Conservation (phyloP, 1,140 invertebrate genomes). For the Scaptomyza graminum region DNA sequence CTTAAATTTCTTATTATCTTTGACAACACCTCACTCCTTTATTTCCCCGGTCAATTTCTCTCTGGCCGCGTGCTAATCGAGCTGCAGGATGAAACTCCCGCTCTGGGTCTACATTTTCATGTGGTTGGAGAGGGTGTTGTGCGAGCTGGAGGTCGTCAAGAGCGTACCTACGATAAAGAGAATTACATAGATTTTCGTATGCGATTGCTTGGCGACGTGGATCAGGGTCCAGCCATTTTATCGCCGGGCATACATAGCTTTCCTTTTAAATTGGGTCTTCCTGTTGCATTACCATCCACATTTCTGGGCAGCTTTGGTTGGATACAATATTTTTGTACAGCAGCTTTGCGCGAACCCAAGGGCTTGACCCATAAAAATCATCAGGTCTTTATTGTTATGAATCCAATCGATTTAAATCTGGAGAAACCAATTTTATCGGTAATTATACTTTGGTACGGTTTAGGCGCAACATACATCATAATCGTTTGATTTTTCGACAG, state of each 20-base stretch:
- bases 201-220: constrained; percentile 93
- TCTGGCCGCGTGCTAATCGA: constrained; percentile 96
- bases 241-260: constrained; percentile 98
- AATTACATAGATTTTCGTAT: constrained; percentile 98
- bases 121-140: constrained; percentile 97
- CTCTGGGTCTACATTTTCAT: constrained; percentile 95
- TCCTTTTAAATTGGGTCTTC: constrained; percentile 96
- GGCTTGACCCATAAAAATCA: constrained; percentile 97
- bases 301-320: constrained; percentile 97
- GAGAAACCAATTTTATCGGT: constrained; percentile 94
- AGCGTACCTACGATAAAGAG: constrained; percentile 94
- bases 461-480: not conserved
- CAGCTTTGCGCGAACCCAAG: constrained; percentile 94
- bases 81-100: constrained; percentile 95
- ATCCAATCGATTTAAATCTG: constrained; percentile 96
- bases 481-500: constrained; percentile 84
- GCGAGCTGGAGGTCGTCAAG: constrained; percentile 89
- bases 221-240: constrained; percentile 91
- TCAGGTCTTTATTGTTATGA: constrained; percentile 98
- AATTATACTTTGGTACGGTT: constrained; percentile 79
- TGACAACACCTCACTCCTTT: constrained; percentile 95
- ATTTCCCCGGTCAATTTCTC: constrained; percentile 96
- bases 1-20: constrained; percentile 97
- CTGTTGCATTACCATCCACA: constrained; percentile 95
- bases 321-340: constrained; percentile 98